A percentile compares a stretch with the other conserved stretches of the same genome.
Evolutionary conservation across 2,888 invertebrate species (phyloP).

Genomic region (Patella pellucida): DNA sequence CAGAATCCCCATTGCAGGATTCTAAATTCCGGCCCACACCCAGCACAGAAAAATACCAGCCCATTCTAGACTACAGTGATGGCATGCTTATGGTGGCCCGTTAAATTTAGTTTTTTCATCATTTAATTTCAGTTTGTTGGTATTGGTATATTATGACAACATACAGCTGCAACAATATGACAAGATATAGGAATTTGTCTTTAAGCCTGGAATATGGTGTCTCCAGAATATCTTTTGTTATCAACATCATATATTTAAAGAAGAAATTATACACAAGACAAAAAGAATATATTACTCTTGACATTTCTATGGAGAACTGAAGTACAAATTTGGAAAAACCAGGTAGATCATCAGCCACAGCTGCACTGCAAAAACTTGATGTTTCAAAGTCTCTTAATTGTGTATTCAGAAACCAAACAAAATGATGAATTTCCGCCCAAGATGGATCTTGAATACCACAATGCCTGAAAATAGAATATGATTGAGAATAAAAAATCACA

Average conservation of each 20-base stretch:
- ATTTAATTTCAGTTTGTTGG: too few species aligned
- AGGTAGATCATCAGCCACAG: constrained; percentile 48
- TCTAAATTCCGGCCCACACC: too few species aligned
- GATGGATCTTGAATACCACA: constrained; percentile 52
- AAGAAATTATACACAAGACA: background rate
- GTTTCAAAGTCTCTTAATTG: constrained; percentile 57
- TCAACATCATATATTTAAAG: background rate
- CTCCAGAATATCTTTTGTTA: background rate
- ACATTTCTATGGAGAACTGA: constrained; percentile 58
- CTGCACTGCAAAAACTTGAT: constrained; percentile 49
- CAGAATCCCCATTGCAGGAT: too few species aligned
- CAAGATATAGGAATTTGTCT: too few species aligned
- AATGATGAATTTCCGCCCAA: constrained; percentile 58
- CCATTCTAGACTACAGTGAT: too few species aligned
- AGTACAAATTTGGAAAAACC: constrained; percentile 57
- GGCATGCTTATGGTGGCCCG: too few species aligned
- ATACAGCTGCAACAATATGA: too few species aligned
- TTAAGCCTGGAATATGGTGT: background rate
- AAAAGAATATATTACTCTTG: constrained; percentile 40
- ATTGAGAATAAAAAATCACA: background rate
- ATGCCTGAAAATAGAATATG: constrained; percentile 35
- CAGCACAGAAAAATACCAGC: too few species aligned
- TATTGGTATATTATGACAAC: too few species aligned
- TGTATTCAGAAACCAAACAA: constrained; percentile 58
- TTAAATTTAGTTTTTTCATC: too few species aligned